These are phyloP conservation scores for Neotoma lepida DNA, from an alignment of 2,113 vertebrate genomes.

Conservation along the genomic window DNA sequence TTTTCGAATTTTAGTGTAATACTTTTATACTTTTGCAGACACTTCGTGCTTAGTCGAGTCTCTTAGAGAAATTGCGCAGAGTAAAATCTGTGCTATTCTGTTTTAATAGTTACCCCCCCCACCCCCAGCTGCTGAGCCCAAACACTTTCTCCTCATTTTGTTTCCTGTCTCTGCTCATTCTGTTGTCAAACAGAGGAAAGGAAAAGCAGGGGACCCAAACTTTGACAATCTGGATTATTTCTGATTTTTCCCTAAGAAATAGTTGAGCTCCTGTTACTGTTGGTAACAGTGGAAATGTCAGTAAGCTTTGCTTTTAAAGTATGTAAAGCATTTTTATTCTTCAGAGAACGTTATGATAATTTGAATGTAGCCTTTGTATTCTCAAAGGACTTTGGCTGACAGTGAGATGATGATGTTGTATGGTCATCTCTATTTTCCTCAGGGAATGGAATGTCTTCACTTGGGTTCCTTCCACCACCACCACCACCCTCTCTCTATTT, in stretches of 20 bases:
- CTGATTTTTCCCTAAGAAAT: not conserved
- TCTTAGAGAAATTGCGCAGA: not conserved
- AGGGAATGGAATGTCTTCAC: not conserved
- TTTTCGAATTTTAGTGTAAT: not conserved
- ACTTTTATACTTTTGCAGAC: not conserved
- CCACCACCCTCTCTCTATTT: not conserved
- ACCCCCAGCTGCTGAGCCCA: not conserved
- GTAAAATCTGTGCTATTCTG: not conserved
- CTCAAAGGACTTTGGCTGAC: not conserved
- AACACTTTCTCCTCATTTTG: not conserved
- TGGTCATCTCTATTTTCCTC: slow-evolving; percentile 7
- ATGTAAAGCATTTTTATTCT: slow-evolving; percentile 12
- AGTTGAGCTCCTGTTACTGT: not conserved
- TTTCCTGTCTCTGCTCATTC: not conserved
- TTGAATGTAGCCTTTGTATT: slow-evolving; percentile 30
- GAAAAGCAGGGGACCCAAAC: not conserved
- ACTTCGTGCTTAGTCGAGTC: not conserved
- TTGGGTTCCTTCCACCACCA: not conserved
- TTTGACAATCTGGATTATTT: not conserved
- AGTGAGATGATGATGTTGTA: not conserved
- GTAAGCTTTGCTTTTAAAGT: not conserved
- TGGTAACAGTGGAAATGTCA: slow-evolving; percentile 13
- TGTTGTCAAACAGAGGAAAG: slow-evolving; percentile 31
- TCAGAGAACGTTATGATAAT: not conserved
- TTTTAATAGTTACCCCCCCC: not conserved